Base-by-base conservation (phyloP, 2,797 vertebrate genomes). In the Anniella stebbinsi region DNA sequence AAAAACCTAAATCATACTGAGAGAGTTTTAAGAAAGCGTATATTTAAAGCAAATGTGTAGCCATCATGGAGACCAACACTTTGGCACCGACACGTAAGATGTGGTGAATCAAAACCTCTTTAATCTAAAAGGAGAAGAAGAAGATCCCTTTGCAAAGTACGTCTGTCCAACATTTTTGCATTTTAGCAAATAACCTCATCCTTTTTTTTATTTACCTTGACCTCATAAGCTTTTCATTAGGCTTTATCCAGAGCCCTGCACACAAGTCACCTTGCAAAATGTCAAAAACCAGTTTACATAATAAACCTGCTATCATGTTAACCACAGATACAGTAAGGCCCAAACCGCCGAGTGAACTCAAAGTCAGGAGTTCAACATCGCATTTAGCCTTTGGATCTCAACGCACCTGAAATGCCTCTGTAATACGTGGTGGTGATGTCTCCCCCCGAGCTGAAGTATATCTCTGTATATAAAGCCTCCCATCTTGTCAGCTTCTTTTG, bases 201-300 rank as follows among this genome's bases (percentile, higher is more conserved):
- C 60, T 63, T 80, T 86, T 48, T 72, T 83, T 93, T 88, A 80
- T 89, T 92, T 81, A 12, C 87, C 67, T 92, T 78, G 85, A 88
- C 70, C 91, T 86, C 84, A 84, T 90, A 90, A 95, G 91, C 91
- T 95, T 94, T 93, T 93, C 94, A 93, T 95, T 91, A 91, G 85
- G 60, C 41, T 2, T 13, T 41, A 11, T 2, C n/a, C 18, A 21
- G 13, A 75, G 30, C 80, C 91, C 87, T 80, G 41, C 33, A 84
- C 72, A 33, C 72, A 91, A 89, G 41, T 88, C 87, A 83, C 70
- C 81, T 81, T 83, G 48, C 76, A 94, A 94, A 92, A 84, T 90
- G 94, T 89, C 73, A 91, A 88, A 45, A 75, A 25, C 82, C 80
- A 89, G 45, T 48, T 92, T 92, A 70, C 83, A 73, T 92, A 95